A percentile compares a stretch with the other conserved stretches of the same genome.
These are phyloP conservation scores for Tragopan temminckii DNA, from an alignment of 2,797 vertebrate species.

Conservation along the genomic window DNA sequence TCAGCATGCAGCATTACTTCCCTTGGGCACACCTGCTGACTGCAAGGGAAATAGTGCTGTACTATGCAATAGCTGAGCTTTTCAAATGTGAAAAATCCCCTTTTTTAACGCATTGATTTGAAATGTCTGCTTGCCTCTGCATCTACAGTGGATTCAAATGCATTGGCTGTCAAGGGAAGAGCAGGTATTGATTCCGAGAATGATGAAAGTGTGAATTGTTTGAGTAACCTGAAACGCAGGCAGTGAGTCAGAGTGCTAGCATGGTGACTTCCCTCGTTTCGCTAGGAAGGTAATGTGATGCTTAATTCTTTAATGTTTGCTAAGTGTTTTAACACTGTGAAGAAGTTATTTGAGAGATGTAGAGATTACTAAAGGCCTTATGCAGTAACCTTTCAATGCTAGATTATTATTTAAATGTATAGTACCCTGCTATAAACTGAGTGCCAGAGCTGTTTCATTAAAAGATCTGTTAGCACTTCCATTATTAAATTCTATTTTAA, in stretches of 20 bases:
- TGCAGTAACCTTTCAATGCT: neutral
- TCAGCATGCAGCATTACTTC: neutral
- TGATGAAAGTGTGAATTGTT: neutral
- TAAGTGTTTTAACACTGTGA: neutral
- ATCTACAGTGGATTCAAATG: neutral
- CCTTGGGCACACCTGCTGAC: neutral
- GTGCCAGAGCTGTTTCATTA: conserved; percentile 27
- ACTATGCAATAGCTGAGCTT: neutral
- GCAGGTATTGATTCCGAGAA: neutral
- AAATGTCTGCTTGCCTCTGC: neutral
- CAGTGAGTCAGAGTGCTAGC: neutral
- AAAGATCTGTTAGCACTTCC: neutral
- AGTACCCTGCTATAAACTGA: neutral
- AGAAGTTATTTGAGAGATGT: neutral
- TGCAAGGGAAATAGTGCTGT: neutral
- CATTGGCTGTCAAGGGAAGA: neutral
- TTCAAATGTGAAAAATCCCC: neutral
- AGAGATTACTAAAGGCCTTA: neutral
- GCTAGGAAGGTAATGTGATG: neutral
- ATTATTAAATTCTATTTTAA: neutral
- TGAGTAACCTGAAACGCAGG: neutral
- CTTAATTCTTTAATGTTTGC: neutral
- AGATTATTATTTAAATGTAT: neutral
- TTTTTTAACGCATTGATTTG: neutral
- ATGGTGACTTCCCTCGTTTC: neutral